Conservation (phyloP, 1,140 invertebrate species). For the Pseudachorutes palmiensis region DNA sequence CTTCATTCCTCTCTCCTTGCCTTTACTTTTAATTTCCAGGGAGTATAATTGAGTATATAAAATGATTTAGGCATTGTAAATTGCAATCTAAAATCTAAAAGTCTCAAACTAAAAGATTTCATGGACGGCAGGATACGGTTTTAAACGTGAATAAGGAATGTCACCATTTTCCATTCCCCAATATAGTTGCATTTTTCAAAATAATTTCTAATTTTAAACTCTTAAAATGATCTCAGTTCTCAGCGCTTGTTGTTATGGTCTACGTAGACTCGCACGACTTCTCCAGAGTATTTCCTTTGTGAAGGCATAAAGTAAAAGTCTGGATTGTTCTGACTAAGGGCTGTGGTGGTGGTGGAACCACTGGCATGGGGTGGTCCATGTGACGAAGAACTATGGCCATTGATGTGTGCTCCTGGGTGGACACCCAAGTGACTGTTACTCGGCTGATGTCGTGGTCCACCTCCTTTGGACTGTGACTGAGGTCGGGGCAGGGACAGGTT, state of each 20-base stretch:
- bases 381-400: constrained; percentile 18
- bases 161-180: too few species aligned
- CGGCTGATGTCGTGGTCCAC: constrained; percentile 45
- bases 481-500: constrained; percentile 17
- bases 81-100: too few species aligned
- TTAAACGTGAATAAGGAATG: too few species aligned
- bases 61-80: too few species aligned
- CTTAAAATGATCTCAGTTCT: too few species aligned
- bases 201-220: too few species aligned
- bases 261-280: constrained; percentile 83
- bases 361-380: constrained; percentile 17
- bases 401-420: constrained; percentile 40
- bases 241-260: constrained; percentile 59
- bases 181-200: too few species aligned
- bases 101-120: too few species aligned
- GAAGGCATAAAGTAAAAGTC: constrained; percentile 94
- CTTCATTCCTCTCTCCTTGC: too few species aligned
- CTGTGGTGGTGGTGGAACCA: constrained; percentile 27
- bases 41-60: too few species aligned
- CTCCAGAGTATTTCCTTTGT: constrained; percentile 82
- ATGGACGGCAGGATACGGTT: too few species aligned
- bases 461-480: constrained; percentile 37
- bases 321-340: constrained; percentile 47
- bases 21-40: too few species aligned
- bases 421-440: constrained; percentile 38